phyloP scores from a whole-genome alignment of 2,888 invertebrate genomes.

The Steinernema carpocapsae region DNA sequence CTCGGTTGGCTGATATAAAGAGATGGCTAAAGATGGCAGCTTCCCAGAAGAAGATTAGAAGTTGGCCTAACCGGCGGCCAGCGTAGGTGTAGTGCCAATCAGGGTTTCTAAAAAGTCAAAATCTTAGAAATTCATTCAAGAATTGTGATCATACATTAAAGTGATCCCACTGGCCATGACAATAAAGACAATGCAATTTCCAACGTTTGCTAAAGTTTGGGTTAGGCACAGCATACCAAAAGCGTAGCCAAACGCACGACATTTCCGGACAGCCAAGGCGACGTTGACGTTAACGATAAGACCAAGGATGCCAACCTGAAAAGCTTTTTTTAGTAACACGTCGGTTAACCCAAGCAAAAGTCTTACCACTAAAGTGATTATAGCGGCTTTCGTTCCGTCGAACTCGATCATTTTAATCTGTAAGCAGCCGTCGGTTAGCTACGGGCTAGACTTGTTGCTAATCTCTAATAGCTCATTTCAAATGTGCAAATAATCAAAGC shows the following conservation, averaged over 20 bases:
- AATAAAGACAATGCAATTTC: not conserved
- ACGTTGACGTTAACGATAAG: not conserved
- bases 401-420: too few relatives aligned
- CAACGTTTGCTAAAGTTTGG: not conserved
- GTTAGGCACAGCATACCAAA: constrained; percentile 4
- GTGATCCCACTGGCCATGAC: not conserved
- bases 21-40: not conserved
- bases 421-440: too few relatives aligned
- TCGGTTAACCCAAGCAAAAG: too few relatives aligned
- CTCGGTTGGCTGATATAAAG: not conserved
- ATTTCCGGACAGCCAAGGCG: not conserved
- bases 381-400: constrained; percentile 3
- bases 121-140: too few relatives aligned
- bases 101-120: too few relatives aligned
- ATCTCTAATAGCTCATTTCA: too few relatives aligned
- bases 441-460: too few relatives aligned
- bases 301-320: not conserved
- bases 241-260: not conserved
- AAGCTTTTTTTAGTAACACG: too few relatives aligned
- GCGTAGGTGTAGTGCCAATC: not conserved
- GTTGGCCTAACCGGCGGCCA: not conserved
- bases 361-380: not conserved
- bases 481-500: too few relatives aligned
- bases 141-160: not conserved
- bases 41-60: not conserved